phyloP scores from a whole-genome alignment of 2,113 vertebrate species.

The Seriola quinqueradiata region DNA sequence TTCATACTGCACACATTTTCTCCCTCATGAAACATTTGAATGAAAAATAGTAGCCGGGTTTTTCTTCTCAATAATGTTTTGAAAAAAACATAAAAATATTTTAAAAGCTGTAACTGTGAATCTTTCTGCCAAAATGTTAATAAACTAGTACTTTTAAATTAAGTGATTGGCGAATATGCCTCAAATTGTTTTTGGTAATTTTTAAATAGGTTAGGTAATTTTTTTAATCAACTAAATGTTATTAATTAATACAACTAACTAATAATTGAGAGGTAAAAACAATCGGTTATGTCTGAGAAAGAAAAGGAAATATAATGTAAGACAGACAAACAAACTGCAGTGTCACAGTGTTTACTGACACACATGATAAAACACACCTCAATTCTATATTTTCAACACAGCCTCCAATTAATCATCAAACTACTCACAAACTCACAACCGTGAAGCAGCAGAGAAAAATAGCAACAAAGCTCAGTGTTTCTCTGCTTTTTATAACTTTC shows the following conservation, averaged over 20 bases:
- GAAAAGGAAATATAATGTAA: background rate
- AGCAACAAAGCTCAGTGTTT: constrained; percentile 51
- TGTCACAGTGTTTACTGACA: constrained; percentile 10
- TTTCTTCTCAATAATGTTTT: background rate
- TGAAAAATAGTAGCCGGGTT: background rate
- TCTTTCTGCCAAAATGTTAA: background rate
- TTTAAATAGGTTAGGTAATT: background rate
- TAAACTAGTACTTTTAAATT: background rate
- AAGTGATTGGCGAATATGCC: background rate
- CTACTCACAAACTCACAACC: constrained; percentile 36
- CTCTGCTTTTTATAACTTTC: constrained; percentile 75
- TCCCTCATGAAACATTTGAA: background rate
- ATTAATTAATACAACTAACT: background rate
- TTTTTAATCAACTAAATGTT: background rate
- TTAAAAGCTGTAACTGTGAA: background rate
- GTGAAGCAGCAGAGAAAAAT: constrained; percentile 54
- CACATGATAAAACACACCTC: background rate
- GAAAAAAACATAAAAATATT: background rate
- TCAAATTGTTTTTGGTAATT: background rate
- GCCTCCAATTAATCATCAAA: constrained; percentile 41
- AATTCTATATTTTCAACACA: constrained; percentile 17
- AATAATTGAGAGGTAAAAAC: background rate
- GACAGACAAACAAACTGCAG: constrained; percentile 15
- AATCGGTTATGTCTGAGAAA: background rate
- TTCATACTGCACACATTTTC: background rate